A percentile compares a stretch with the other conserved stretches of the same genome.
phyloP scores from a whole-genome alignment of 2,797 vertebrate genomes.

The Lerista edwardsae region DNA sequence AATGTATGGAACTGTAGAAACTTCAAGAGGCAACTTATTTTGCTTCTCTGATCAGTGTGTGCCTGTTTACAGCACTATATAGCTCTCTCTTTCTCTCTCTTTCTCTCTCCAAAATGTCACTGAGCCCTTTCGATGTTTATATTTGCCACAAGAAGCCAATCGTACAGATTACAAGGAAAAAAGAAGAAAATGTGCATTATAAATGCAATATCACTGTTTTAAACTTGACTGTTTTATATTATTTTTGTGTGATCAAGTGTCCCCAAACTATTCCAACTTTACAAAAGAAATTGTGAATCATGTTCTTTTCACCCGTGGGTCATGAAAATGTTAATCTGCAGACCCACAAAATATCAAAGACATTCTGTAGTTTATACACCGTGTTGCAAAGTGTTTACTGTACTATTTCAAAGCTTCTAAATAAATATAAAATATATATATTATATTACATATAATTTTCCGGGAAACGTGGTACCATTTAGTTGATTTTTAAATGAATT shows the following conservation, averaged over 20 bases:
- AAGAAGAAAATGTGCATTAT: conserved; percentile 91
- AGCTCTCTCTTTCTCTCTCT: conserved; percentile 88
- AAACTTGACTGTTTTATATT: conserved; percentile 99
- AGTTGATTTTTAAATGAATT: conserved; percentile 84
- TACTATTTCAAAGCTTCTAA: conserved; percentile 98
- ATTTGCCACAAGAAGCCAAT: conserved; percentile 92
- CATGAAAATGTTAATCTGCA: conserved; percentile 80
- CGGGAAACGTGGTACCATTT: conserved; percentile 87
- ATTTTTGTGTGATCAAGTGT: conserved; percentile 95
- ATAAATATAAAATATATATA: conserved; percentile 98
- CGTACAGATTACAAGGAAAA: conserved; percentile 83
- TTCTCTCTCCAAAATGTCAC: conserved; percentile 87
- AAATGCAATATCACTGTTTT: conserved; percentile 97
- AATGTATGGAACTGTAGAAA: conserved; percentile 84
- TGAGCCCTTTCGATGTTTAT: conserved; percentile 96
- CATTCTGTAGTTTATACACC: conserved; percentile 97
- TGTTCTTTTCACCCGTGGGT: conserved; percentile 84
- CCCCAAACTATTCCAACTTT: conserved; percentile 89
- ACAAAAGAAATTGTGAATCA: conserved; percentile 88
- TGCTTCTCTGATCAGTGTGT: conserved; percentile 90
- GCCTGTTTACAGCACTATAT: conserved; percentile 98
- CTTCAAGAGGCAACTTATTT: conserved; percentile 80
- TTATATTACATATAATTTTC: conserved; percentile 92
- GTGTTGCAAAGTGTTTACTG: conserved; percentile 98
- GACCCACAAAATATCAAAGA: conserved; percentile 87